Conservation (phyloP, 2,797 vertebrate species). For the Etheostoma nigrum region DNA sequence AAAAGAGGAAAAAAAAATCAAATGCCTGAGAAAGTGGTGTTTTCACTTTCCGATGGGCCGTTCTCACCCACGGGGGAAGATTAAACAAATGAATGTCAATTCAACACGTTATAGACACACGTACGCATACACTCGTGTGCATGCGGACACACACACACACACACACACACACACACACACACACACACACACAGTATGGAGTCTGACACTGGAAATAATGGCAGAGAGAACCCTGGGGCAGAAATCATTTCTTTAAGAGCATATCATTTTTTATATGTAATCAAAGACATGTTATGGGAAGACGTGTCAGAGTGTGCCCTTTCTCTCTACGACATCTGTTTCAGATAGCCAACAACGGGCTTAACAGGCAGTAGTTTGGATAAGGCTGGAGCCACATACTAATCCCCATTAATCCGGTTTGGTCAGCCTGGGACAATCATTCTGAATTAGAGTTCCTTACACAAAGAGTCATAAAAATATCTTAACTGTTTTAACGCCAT, state of each 20-base stretch:
- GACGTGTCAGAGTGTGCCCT: slow-evolving; percentile 76
- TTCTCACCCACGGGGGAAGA: slow-evolving; percentile 76
- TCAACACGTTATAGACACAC: slow-evolving; percentile 61
- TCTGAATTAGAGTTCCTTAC: slow-evolving; percentile 36
- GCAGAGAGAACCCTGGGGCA: slow-evolving; percentile 62
- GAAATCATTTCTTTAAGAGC: slow-evolving; percentile 77
- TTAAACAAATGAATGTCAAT: slow-evolving; percentile 76
- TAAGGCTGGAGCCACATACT: slow-evolving; percentile 51
- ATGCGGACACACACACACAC: slow-evolving; percentile 21
- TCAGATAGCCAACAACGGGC: slow-evolving; percentile 62
- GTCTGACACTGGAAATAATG: slow-evolving; percentile 49
- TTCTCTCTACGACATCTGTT: slow-evolving; percentile 80
- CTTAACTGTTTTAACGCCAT: slow-evolving; percentile 18
- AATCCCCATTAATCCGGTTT: slow-evolving; percentile 64
- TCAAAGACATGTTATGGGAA: slow-evolving; percentile 77
- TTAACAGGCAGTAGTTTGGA: slow-evolving; percentile 68
- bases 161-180: slow-evolving; percentile 8
- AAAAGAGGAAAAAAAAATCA: slow-evolving; percentile 75
- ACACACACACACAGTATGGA: slow-evolving; percentile 3
- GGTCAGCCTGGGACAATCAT: slow-evolving; percentile 43
- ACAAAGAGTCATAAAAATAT: slow-evolving; percentile 42
- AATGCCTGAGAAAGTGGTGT: slow-evolving; percentile 82
- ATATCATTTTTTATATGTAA: slow-evolving; percentile 82
- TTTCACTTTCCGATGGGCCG: slow-evolving; percentile 79
- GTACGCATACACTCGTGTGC: slow-evolving; percentile 21